Conservation (phyloP, 2,797 vertebrate species). For the Crypturellus tataupa region DNA sequence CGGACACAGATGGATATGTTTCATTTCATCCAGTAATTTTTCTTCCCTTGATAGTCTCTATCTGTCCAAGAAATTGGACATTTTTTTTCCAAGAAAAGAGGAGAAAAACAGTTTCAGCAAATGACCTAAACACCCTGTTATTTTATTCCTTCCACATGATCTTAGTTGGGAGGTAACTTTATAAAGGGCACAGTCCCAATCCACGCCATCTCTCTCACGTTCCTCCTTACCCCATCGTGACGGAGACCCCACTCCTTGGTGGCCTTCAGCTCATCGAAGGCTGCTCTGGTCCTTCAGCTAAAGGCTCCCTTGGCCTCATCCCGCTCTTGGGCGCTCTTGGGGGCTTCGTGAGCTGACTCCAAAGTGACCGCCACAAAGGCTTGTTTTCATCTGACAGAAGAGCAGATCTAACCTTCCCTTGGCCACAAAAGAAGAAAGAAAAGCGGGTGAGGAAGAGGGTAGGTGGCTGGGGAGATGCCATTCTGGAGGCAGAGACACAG, state of each 20-base stretch:
- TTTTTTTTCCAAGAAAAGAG: conserved; percentile 52
- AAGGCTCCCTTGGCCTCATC: neutral
- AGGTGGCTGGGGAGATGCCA: neutral
- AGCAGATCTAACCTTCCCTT: neutral
- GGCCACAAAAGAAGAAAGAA: neutral
- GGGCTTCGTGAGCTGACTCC: neutral
- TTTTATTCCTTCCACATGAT: conserved; percentile 51
- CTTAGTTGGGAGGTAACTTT: conserved; percentile 35
- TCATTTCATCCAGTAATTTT: neutral
- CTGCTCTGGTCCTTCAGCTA: accelerated
- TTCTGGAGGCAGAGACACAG: neutral
- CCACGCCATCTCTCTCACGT: neutral
- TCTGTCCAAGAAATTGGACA: conserved; percentile 27
- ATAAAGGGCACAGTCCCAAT: neutral
- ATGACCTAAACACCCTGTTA: conserved; percentile 55
- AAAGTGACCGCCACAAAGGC: neutral
- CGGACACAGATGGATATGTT: neutral
- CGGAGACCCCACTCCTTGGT: neutral
- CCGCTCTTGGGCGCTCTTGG: neutral
- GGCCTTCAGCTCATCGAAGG: neutral
- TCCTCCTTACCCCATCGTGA: accelerated
- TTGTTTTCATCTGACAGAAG: neutral
- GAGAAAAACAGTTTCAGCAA: conserved; percentile 52
- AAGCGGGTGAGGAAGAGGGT: neutral
- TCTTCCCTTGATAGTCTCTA: conserved; percentile 20